These are phyloP conservation scores for Prietella phreatophila DNA, from an alignment of 2,113 vertebrate species.

Conservation along the genomic window DNA sequence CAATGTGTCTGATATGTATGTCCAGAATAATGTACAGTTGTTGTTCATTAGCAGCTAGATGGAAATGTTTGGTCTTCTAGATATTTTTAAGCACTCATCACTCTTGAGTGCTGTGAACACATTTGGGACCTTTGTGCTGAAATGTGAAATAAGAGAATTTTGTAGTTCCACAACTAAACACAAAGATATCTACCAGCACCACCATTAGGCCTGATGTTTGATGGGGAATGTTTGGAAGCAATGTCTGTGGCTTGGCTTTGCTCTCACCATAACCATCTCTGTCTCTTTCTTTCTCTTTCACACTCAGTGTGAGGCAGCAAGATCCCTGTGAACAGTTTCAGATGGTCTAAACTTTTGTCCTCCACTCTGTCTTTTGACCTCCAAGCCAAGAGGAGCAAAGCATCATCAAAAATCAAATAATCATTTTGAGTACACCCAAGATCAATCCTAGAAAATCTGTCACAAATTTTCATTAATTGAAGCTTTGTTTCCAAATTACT, in stretches of 20 bases:
- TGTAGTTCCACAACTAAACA: constrained; percentile 33
- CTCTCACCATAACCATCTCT: constrained; percentile 49
- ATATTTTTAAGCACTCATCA: constrained; percentile 24
- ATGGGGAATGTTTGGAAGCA: constrained; percentile 60
- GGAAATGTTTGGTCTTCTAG: constrained; percentile 20
- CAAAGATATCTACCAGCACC: constrained; percentile 56
- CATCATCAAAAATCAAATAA: background rate
- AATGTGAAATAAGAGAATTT: constrained; percentile 37
- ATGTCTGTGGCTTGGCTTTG: constrained; percentile 63
- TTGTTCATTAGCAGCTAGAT: background rate
- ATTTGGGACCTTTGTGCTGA: background rate
- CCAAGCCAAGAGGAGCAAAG: background rate
- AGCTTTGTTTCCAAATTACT: constrained; percentile 30
- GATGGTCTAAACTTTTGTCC: constrained; percentile 49
- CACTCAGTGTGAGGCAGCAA: constrained; percentile 59
- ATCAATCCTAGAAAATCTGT: background rate
- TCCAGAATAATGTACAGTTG: constrained; percentile 5
- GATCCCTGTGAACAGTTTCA: constrained; percentile 55
- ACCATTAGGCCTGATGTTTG: constrained; percentile 57
- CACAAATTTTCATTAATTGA: background rate
- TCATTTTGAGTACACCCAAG: background rate
- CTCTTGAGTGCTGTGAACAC: constrained; percentile 32
- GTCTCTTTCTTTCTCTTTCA: constrained; percentile 53
- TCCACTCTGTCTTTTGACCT: constrained; percentile 39
- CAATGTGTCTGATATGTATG: constrained; percentile 10